These are phyloP conservation scores for Drosophila burlai DNA, from an alignment of 1,140 invertebrate species.

Conservation along the genomic window DNA sequence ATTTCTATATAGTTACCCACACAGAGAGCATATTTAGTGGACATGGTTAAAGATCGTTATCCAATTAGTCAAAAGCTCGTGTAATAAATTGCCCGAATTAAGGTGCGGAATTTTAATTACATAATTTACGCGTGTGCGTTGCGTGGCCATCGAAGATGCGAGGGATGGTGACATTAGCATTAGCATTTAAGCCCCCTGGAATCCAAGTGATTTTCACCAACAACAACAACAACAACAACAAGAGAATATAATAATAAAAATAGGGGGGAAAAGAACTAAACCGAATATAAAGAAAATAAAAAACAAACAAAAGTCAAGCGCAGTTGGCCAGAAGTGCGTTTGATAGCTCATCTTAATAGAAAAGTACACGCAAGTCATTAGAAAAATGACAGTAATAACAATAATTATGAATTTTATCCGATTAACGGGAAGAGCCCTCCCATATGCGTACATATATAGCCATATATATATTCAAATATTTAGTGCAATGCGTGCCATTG, in stretches of 20 bases:
- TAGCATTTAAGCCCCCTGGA: constrained; percentile 7
- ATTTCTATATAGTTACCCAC: not conserved
- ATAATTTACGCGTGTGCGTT: constrained; percentile 83
- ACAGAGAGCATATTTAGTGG: constrained; percentile 27
- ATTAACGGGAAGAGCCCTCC: constrained; percentile 70
- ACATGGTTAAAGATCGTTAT: constrained; percentile 81
- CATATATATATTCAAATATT: constrained; percentile 71
- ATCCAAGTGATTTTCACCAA: constrained; percentile 19
- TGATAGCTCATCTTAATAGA: constrained; percentile 85
- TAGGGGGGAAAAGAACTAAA: constrained; percentile 4
- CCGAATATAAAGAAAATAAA: constrained; percentile 51
- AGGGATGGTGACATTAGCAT: constrained; percentile 21
- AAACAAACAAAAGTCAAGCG: constrained; percentile 56
- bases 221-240: not conserved
- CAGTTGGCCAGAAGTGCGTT: constrained; percentile 70
- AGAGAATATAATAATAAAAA: not conserved
- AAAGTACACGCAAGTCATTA: constrained; percentile 84
- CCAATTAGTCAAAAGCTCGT: constrained; percentile 83
- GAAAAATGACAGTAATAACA: constrained; percentile 85
- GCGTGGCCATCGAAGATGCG: constrained; percentile 35
- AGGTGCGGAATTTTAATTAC: constrained; percentile 85
- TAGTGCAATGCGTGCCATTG: constrained; percentile 82
- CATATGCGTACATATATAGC: not conserved
- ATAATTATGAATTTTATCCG: constrained; percentile 85
- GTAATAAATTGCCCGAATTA: constrained; percentile 84